These are phyloP conservation scores for Enteromius fasciolatus DNA, from an alignment of 2,797 vertebrate species.

Conservation along the genomic window DNA sequence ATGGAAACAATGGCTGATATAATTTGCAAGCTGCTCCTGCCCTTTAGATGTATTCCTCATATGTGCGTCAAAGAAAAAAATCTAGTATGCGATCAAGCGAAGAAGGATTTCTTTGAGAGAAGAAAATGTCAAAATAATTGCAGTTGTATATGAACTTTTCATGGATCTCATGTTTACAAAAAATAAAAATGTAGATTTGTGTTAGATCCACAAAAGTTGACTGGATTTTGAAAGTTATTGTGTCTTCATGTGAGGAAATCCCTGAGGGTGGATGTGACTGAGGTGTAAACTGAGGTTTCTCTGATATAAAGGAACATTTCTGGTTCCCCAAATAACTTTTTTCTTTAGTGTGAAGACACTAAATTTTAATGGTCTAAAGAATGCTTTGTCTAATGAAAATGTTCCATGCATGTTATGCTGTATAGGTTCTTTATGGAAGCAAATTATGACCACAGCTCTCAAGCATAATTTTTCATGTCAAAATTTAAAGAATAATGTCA, in stretches of 20 bases:
- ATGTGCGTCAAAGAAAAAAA: conserved; percentile 20
- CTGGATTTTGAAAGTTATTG: neutral
- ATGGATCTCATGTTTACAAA: neutral
- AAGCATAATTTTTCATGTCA: neutral
- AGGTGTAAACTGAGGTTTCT: neutral
- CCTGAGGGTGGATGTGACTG: conserved; percentile 14
- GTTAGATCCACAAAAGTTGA: conserved; percentile 3
- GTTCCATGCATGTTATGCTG: neutral
- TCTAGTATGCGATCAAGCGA: neutral
- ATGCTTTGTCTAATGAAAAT: neutral
- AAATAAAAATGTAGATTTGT: conserved; percentile 13
- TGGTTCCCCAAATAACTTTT: neutral
- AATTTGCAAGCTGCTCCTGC: conserved; percentile 17
- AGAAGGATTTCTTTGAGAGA: conserved; percentile 16
- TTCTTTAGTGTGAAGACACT: neutral
- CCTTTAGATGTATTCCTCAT: conserved; percentile 40
- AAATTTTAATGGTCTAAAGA: neutral
- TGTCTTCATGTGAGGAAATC: conserved; percentile 30
- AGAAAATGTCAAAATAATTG: neutral
- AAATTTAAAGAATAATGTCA: neutral
- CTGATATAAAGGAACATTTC: neutral
- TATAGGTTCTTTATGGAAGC: neutral
- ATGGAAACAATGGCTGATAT: conserved; percentile 59
- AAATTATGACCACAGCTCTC: neutral
- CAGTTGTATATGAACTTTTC: neutral